These are phyloP conservation scores for Frieseomelitta varia DNA, from an alignment of 1,140 invertebrate species.

Conservation along the genomic window DNA sequence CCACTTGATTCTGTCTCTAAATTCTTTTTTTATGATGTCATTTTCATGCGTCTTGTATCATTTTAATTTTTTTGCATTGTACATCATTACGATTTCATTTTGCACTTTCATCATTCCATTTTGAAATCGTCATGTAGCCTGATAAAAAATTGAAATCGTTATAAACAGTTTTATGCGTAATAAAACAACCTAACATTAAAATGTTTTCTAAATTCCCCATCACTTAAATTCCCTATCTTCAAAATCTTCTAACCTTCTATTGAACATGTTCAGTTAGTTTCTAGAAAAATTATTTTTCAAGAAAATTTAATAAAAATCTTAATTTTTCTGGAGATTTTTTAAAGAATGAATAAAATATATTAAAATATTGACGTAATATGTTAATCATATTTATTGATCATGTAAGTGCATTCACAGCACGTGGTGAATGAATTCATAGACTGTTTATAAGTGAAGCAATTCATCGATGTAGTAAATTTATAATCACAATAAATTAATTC, in stretches of 20 bases:
- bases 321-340: neutral
- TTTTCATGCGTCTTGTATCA: conserved; percentile 6
- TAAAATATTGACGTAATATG: neutral
- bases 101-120: conserved; percentile 65
- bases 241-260: neutral
- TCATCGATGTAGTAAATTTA: neutral
- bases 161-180: conserved; percentile 38
- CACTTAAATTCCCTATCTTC: neutral
- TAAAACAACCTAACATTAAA: conserved; percentile 50
- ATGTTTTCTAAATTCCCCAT: neutral
- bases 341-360: neutral
- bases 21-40: conserved; percentile 39
- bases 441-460: neutral
- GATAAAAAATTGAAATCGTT: conserved; percentile 20
- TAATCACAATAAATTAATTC: neutral
- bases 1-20: conserved; percentile 61
- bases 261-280: neutral
- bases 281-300: neutral
- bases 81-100: conserved; percentile 47
- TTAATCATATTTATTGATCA: neutral
- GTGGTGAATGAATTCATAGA: neutral
- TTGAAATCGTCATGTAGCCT: conserved; percentile 34
- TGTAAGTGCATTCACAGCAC: neutral
- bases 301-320: neutral
- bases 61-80: conserved; percentile 46